Base-by-base conservation (phyloP, 2,888 invertebrate genomes). In the Iphiclides podalirius region DNA sequence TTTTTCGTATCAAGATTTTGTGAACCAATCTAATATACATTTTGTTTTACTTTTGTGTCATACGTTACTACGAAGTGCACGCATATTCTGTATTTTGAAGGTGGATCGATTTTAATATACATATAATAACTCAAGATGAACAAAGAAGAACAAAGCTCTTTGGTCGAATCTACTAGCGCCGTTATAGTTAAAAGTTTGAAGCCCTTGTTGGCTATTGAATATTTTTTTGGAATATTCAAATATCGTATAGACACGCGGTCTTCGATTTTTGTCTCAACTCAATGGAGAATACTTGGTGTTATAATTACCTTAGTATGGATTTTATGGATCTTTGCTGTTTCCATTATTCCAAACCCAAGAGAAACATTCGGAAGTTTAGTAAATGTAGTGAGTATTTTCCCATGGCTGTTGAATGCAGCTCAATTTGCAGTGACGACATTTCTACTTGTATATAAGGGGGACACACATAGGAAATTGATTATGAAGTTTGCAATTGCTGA, bases 181-280 rank as follows among this genome's bases (percentile, higher is more conserved):
- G 12, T 39, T 35, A 14, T 56, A 65, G 13, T 46, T 68, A 1
- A 40, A 63, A 1, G 48, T 36, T 23, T 60, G 26, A 66, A 61
- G 47, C 72, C 74, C 1, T 49, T 66, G 4, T 12, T 71, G 1
- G 16, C 59, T 14, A 26, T 67, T 15, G 77, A 78, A 56, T 59
- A 64, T 45, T 28, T 55, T 9, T 74, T 63, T 43, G 80, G 79
- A 16, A 70, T 79, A 56, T 70, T 69, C 33, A 57, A 78, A 57
- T 72, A 72, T 43, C 59, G 60, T 23, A 33, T 60, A 7, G 54
- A 51, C 12, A 64, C 63, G 17, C 52, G 60, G 13, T 17, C 75
- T n/a, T 20, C 56, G 1, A 51, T 60, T 1, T 59, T 70, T 12
- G 66, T 47, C 20, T 60, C 20, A 51, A 48, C 54, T 35, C 33